phyloP scores from a whole-genome alignment of 2,113 vertebrate genomes.

The Leptobrachium leishanense region DNA sequence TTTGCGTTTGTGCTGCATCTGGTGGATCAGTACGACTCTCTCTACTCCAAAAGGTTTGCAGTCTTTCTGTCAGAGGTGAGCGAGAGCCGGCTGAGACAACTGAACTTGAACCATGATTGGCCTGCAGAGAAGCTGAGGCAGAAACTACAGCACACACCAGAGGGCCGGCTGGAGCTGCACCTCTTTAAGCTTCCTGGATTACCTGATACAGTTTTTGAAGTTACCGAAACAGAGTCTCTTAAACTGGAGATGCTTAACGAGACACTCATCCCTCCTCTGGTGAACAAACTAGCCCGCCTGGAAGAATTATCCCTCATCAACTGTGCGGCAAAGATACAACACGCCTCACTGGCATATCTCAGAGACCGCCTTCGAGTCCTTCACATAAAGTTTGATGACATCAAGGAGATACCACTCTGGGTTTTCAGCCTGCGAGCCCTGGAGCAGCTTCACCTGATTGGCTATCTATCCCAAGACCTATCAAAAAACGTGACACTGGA shows the following conservation, averaged over 20 bases:
- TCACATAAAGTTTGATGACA: conserved; percentile 69
- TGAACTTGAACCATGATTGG: conserved; percentile 88
- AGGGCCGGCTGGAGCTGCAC: conserved; percentile 73
- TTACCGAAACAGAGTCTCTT: conserved; percentile 77
- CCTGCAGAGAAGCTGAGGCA: conserved; percentile 74
- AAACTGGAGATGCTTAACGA: conserved; percentile 80
- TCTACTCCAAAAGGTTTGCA: conserved; percentile 84
- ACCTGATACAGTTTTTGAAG: conserved; percentile 80
- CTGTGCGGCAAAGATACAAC: conserved; percentile 74
- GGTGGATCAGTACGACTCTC: conserved; percentile 84
- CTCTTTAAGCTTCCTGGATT: conserved; percentile 79
- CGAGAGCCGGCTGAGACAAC: conserved; percentile 79
- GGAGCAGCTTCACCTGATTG: conserved; percentile 80
- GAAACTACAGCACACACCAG: conserved; percentile 69
- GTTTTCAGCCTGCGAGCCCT: conserved; percentile 74
- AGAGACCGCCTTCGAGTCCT: conserved; percentile 76
- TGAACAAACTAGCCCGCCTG: conserved; percentile 73
- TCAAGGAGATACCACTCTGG: conserved; percentile 79
- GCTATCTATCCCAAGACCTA: conserved; percentile 71
- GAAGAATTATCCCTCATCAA: conserved; percentile 78
- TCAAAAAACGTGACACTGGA: conserved; percentile 70
- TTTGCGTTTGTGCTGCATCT: conserved; percentile 90
- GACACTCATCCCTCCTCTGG: conserved; percentile 67
- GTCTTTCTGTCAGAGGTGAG: conserved; percentile 90
- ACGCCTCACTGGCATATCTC: conserved; percentile 72